phyloP scores from a whole-genome alignment of 2,888 invertebrate genomes.

The Drosophila eohydei region DNA sequence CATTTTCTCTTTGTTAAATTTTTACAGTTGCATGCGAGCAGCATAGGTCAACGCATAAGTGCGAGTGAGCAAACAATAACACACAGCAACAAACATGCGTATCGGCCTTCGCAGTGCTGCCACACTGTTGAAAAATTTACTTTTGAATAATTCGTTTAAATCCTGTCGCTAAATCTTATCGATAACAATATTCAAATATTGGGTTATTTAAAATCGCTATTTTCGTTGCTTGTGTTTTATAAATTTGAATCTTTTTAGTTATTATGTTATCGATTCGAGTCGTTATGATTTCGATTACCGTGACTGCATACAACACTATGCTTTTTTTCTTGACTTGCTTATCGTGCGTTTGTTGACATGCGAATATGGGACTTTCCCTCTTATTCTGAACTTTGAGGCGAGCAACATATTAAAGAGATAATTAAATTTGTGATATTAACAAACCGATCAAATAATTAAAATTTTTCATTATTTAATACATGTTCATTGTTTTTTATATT shows the following conservation, averaged over 20 bases:
- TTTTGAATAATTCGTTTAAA: not conserved
- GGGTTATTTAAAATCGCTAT: not conserved
- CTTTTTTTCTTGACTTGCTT: not conserved
- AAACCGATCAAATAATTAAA: not conserved
- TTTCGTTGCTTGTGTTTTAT: not conserved
- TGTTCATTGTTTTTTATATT: not conserved
- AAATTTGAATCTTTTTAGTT: not conserved
- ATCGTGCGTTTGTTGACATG: not conserved
- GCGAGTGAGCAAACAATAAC: slow-evolving; percentile 46
- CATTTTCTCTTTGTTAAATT: slow-evolving; percentile 43
- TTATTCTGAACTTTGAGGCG: not conserved
- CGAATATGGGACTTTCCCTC: not conserved
- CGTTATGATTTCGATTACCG: not conserved
- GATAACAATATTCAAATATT: not conserved
- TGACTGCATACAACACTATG: not conserved
- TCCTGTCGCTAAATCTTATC: not conserved
- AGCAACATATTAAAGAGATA: not conserved
- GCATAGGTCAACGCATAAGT: slow-evolving; percentile 52
- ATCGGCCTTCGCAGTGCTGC: slow-evolving; percentile 26
- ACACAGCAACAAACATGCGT: not conserved
- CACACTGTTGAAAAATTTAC: slow-evolving; percentile 17
- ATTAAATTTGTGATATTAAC: not conserved
- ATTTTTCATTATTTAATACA: not conserved
- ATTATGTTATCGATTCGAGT: not conserved
- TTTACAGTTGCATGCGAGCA: slow-evolving; percentile 28